Evolutionary conservation across 1,140 invertebrate genomes (phyloP), one percentile per base, ranked within the genome.

Genomic region (Patella vulgata): DNA sequence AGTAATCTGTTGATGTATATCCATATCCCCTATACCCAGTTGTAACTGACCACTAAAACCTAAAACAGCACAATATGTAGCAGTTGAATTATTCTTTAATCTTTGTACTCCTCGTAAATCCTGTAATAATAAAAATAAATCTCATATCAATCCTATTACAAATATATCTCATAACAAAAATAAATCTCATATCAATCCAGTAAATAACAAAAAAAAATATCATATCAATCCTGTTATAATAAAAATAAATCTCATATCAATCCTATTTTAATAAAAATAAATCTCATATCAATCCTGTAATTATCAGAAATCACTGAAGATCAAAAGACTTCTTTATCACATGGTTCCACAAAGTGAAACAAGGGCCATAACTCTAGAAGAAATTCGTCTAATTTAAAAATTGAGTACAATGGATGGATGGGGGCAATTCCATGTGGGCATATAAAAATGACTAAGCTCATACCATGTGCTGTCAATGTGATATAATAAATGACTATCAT

Each of bases 1-100:
- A 9, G 88, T 88, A 44, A 97, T 91, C 55, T 86, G 75, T n/a
- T 87, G 74, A 75, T 96, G 92, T 52, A 93, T 88, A 25, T 88
- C 87, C 91, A 95, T 93, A 76, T 96, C 93, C 0, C 92, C 93
- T 36, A 96, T 82, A 0, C 91, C 89, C 47, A 94, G 87, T 46
- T 88, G 84, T 70, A 93, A 92, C 70, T 95, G 91, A 0, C 95
- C 94, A 23, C 80, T 82, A 1, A 81, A 72, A 74, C 92, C 89
- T 23, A 96, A 84, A 21, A 95, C 80, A 4, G 90, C 88, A 0
- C 89, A 90, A 75, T 93, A 95, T 19, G 90, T 89, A 0, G 90
- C 89, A 1, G 91, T 93, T 0, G 85, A 79, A 1, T 79, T 70
- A 2, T 78, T 77, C 11, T 82, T 55, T 23, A 87, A 63, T 30